phyloP scores from a whole-genome alignment of 2,888 invertebrate species.

The Cheilosia variabilis region DNA sequence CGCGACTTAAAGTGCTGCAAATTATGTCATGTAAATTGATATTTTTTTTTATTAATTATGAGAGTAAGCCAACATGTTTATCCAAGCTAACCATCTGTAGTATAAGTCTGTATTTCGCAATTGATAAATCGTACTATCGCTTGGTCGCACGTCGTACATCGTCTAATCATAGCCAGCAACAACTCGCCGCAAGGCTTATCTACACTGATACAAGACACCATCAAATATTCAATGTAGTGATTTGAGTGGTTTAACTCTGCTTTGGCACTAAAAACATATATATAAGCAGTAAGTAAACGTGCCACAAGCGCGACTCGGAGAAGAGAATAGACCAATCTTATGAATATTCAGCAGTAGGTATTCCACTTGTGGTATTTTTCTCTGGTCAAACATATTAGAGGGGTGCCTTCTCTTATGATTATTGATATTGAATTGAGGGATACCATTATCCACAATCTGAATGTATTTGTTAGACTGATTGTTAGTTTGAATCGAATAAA shows the following conservation, averaged over 20 bases:
- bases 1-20: constrained; percentile 11
- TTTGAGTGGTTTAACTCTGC: constrained; percentile 32
- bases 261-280: background rate
- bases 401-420: background rate
- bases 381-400: background rate
- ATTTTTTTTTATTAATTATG: constrained; percentile 1
- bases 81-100: constrained; percentile 1
- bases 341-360: constrained; percentile 37
- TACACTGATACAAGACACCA: constrained; percentile 8
- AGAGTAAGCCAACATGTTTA: constrained; percentile 11
- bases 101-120: constrained; percentile 13
- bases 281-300: background rate
- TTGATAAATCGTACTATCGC: constrained; percentile 27
- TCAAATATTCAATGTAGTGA: background rate
- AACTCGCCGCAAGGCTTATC: constrained; percentile 19
- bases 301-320: constrained; percentile 13
- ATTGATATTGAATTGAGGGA: background rate
- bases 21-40: constrained; percentile 28
- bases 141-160: constrained; percentile 1
- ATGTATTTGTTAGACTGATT: background rate
- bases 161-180: background rate
- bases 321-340: constrained; percentile 4
- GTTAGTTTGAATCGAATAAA: background rate
- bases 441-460: background rate
- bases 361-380: constrained; percentile 16